Conservation (phyloP, 2,888 invertebrate genomes). For the Chesias legatella region DNA sequence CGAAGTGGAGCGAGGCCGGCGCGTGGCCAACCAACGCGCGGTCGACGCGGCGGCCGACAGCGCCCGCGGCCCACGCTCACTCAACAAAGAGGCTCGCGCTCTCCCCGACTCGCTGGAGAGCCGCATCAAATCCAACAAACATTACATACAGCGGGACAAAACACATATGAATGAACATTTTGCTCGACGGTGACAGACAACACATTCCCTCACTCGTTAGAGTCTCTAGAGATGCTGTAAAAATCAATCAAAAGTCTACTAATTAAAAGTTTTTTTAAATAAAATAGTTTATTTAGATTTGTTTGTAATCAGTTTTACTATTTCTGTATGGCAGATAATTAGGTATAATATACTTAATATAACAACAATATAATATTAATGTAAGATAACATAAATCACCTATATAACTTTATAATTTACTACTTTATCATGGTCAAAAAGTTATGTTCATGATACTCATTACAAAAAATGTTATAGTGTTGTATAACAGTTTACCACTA, state of each 20-base stretch:
- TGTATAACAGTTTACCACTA: too few relatives aligned
- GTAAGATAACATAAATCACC: too few relatives aligned
- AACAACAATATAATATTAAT: too few relatives aligned
- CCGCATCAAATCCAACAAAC: conserved; percentile 92
- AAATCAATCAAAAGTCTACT: too few relatives aligned
- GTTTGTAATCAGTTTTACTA: too few relatives aligned
- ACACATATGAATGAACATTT: conserved; percentile 92
- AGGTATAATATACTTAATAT: too few relatives aligned
- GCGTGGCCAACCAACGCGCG: conserved; percentile 83
- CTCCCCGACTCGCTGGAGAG: conserved; percentile 87
- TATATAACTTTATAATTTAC: too few relatives aligned
- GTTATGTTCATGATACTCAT: too few relatives aligned
- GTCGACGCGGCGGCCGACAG: conserved; percentile 66
- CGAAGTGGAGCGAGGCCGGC: conserved; percentile 83
- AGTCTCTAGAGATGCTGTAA: too few relatives aligned
- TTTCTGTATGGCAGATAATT: too few relatives aligned
- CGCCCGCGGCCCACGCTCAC: conserved; percentile 85
- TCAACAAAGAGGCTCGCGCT: conserved; percentile 72
- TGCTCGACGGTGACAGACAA: conserved; percentile 79
- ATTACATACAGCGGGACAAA: conserved; percentile 92
- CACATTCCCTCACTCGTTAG: not conserved
- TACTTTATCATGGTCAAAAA: too few relatives aligned
- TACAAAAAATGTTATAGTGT: too few relatives aligned
- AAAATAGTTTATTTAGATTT: conserved; percentile 7
- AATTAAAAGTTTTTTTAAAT: conserved; percentile 4